A percentile compares a stretch with the other conserved stretches of the same genome.
Evolutionary conservation across 2,113 vertebrate genomes (phyloP).

Genomic region (Atrichornis clamosus): DNA sequence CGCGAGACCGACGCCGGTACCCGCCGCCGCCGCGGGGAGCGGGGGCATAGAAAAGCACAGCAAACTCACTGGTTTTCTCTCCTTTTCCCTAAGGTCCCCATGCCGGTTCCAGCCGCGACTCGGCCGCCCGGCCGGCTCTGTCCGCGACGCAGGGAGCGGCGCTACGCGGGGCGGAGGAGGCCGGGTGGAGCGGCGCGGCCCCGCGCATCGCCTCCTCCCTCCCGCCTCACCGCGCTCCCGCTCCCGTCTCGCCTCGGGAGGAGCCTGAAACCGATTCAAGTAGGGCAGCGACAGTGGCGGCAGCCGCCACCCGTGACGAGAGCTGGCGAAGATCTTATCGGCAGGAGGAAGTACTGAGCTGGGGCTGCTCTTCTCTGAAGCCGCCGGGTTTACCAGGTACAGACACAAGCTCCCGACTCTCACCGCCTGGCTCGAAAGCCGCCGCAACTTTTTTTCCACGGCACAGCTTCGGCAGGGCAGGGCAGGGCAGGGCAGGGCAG

Average conservation of each 20-base stretch:
- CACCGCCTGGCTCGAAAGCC: not conserved
- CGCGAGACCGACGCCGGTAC: not conserved
- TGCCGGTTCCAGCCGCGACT: not conserved
- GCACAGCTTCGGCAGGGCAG: not conserved
- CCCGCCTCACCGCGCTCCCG: not conserved
- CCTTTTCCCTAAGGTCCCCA: conserved; percentile 67
- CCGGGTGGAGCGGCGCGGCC: not conserved
- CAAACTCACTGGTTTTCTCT: conserved; percentile 50
- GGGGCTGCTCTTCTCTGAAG: conserved; percentile 36
- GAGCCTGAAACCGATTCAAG: not conserved
- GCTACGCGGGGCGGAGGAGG: not conserved
- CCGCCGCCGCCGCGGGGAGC: not conserved
- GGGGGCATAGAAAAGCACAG: too few relatives aligned
- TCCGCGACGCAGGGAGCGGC: not conserved
- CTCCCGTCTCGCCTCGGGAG: not conserved
- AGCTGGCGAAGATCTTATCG: conserved; percentile 43
- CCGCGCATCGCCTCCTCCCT: conserved; percentile 25
- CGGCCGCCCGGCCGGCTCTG: not conserved
- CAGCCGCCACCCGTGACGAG: conserved; percentile 6
- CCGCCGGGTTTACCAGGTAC: not conserved
- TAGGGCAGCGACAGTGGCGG: not conserved
- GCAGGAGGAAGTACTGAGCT: conserved; percentile 30
- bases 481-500: not conserved
- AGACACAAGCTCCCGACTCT: not conserved
- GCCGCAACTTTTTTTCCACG: not conserved